These are phyloP conservation scores for Conistra vaccinii DNA, from an alignment of 2,888 invertebrate genomes.

Conservation along the genomic window DNA sequence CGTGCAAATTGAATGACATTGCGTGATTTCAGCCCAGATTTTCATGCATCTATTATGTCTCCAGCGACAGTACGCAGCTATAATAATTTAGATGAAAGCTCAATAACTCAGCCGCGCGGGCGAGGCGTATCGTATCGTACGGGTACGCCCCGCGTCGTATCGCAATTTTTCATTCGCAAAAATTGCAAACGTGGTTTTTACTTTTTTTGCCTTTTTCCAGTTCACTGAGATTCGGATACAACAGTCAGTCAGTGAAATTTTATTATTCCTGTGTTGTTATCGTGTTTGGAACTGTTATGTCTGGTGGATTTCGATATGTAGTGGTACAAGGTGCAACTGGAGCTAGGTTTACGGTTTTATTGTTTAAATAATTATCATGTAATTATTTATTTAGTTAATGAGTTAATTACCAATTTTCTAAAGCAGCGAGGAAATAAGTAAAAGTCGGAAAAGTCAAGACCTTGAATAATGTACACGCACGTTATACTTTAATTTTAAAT, in stretches of 20 bases:
- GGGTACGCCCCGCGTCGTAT: slow-evolving; percentile 30
- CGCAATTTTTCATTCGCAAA: slow-evolving; percentile 65
- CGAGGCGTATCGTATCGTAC: slow-evolving; percentile 24
- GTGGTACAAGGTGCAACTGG: too few relatives aligned
- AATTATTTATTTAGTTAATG: too few relatives aligned
- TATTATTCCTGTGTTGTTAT: slow-evolving; percentile 60
- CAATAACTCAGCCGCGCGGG: slow-evolving; percentile 49
- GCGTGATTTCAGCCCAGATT: background rate
- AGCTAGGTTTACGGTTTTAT: too few relatives aligned
- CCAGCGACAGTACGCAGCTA: slow-evolving; percentile 25
- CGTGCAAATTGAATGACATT: background rate
- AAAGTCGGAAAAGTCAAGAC: too few relatives aligned
- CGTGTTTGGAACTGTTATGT: slow-evolving; percentile 36
- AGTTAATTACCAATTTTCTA: too few relatives aligned
- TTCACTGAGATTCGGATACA: slow-evolving; percentile 66
- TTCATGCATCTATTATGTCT: slow-evolving; percentile 3
- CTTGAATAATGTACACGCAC: too few relatives aligned
- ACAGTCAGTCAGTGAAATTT: slow-evolving; percentile 59
- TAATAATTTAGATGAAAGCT: slow-evolving; percentile 46
- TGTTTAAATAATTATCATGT: too few relatives aligned
- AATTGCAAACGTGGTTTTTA: slow-evolving; percentile 62
- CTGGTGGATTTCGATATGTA: background rate
- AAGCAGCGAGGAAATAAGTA: too few relatives aligned
- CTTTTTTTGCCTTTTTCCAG: slow-evolving; percentile 61
- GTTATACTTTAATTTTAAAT: too few relatives aligned